phyloP scores from a whole-genome alignment of 2,113 vertebrate genomes.

The Elanus axillaris region DNA sequence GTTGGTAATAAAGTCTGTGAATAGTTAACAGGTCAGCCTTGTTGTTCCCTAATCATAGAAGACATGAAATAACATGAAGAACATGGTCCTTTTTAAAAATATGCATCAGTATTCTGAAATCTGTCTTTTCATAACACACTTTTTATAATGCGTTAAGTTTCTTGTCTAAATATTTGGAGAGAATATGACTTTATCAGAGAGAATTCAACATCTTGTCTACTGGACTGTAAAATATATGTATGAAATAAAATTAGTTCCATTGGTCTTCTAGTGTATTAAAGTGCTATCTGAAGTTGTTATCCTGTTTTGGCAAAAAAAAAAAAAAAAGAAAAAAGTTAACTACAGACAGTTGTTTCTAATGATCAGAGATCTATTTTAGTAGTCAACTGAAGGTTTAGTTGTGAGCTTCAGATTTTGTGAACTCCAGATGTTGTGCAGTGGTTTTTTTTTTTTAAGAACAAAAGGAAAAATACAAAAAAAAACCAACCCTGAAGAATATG shows the following conservation, averaged over 20 bases:
- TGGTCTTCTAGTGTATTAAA: slow-evolving; percentile 94
- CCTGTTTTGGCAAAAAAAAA: slow-evolving; percentile 80
- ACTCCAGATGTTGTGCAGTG: slow-evolving; percentile 95
- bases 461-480: slow-evolving; percentile 60
- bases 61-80: background rate
- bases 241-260: slow-evolving; percentile 88
- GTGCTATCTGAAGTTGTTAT: slow-evolving; percentile 92
- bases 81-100: slow-evolving; percentile 15
- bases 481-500: slow-evolving; percentile 72
- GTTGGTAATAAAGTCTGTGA: slow-evolving; percentile 51
- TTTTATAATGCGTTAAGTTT: slow-evolving; percentile 70
- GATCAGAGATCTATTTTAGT: slow-evolving; percentile 99
- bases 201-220: slow-evolving; percentile 80
- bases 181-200: slow-evolving; percentile 85
- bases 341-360: slow-evolving; percentile 91
- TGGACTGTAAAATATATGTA: slow-evolving; percentile 92
- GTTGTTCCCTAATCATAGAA: slow-evolving; percentile 25
- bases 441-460: slow-evolving; percentile 76
- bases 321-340: slow-evolving; percentile 75
- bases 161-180: slow-evolving; percentile 81
- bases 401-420: slow-evolving; percentile 98
- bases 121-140: slow-evolving; percentile 69
- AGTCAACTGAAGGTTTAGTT: slow-evolving; percentile 97
- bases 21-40: slow-evolving; percentile 40
- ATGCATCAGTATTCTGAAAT: slow-evolving; percentile 52